These are phyloP conservation scores for Mesitornis unicolor DNA, from an alignment of 2,113 vertebrate genomes.

Conservation along the genomic window DNA sequence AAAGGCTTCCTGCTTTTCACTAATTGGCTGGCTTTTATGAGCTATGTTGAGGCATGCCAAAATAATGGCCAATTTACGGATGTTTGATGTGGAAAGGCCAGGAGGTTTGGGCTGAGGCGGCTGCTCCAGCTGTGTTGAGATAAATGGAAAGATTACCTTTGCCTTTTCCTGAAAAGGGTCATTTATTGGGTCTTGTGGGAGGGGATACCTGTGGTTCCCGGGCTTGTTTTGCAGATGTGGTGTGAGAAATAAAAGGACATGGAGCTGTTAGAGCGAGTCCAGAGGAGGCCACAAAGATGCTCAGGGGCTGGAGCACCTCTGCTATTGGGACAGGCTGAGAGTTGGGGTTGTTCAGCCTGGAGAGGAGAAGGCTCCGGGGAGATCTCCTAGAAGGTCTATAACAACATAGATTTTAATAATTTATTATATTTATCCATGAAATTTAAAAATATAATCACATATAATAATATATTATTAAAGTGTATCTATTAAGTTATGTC, in stretches of 20 bases:
- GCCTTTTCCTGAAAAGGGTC: background rate
- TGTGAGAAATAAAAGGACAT: too few relatives aligned
- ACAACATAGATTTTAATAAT: background rate
- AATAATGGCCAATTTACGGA: background rate
- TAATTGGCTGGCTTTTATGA: background rate
- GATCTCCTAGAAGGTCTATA: too few relatives aligned
- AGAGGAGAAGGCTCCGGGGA: too few relatives aligned
- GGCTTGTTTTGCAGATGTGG: fast-evolving
- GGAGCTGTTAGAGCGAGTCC: too few relatives aligned
- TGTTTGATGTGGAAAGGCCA: background rate
- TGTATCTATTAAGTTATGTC: fast-evolving
- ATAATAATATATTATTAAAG: background rate
- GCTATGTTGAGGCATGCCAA: fast-evolving
- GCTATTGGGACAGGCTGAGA: too few relatives aligned
- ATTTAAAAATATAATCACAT: background rate
- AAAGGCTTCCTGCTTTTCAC: background rate
- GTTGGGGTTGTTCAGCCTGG: too few relatives aligned
- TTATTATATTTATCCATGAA: background rate
- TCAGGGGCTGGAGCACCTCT: too few relatives aligned
- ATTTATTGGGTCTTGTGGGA: fast-evolving
- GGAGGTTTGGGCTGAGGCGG: background rate
- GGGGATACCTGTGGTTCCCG: background rate
- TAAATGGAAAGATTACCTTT: background rate
- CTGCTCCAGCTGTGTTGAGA: background rate
- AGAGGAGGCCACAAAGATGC: too few relatives aligned